Evolutionary conservation across 30 jellyfish, hydroid and myxozoan genomes (phyloP).

Genomic region (Cassiopea xamachana): DNA sequence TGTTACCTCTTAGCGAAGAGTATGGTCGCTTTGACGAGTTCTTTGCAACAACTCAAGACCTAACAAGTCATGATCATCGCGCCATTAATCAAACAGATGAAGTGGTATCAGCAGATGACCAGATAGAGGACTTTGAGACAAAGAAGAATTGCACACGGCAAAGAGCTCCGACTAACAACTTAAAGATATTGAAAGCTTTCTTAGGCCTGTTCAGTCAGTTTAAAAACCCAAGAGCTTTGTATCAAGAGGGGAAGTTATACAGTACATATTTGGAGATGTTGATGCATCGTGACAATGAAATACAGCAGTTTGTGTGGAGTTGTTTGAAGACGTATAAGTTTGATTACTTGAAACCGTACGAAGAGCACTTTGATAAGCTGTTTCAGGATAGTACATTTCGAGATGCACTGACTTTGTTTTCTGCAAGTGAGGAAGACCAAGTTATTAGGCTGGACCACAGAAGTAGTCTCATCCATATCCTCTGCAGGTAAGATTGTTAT

Average conservation of each 20-base stretch:
- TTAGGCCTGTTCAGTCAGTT: conserved; percentile 63
- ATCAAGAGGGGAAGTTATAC: conserved; percentile 54
- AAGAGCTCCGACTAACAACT: conserved; percentile 18
- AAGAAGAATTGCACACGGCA: not conserved
- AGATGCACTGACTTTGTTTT: conserved; percentile 71
- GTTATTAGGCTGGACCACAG: conserved; percentile 68
- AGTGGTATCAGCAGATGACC: not conserved
- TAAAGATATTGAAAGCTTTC: conserved; percentile 64
- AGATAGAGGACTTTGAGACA: not conserved
- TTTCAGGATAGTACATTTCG: conserved; percentile 81
- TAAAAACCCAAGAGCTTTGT: conserved; percentile 81
- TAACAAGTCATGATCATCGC: not conserved
- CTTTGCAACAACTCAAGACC: conserved; percentile 59
- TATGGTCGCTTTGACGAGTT: conserved; percentile 62
- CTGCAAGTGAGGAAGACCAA: conserved; percentile 55
- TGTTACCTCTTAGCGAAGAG: conserved; percentile 21
- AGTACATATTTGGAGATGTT: conserved; percentile 65
- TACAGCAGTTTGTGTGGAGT: conserved; percentile 56
- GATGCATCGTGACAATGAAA: conserved; percentile 75
- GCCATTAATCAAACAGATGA: conserved; percentile 3
- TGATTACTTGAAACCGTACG: conserved; percentile 82
- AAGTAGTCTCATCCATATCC: conserved; percentile 70
- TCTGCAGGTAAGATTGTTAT: conserved; percentile 63
- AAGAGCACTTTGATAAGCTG: conserved; percentile 78
- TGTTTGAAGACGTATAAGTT: conserved; percentile 86